These are phyloP conservation scores for Talpa occidentalis DNA, from an alignment of 2,113 vertebrate species.

Conservation along the genomic window DNA sequence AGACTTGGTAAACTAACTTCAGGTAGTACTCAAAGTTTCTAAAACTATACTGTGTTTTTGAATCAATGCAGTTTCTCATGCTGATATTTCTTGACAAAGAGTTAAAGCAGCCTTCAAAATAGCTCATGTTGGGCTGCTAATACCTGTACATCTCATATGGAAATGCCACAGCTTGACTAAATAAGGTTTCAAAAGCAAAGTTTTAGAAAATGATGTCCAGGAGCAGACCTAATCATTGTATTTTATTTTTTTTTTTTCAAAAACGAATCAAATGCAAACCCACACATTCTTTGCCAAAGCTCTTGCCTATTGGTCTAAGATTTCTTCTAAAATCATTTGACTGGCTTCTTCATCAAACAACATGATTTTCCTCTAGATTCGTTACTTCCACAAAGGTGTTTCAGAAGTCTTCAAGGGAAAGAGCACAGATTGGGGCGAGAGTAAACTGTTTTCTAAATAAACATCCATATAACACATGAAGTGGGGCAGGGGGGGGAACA, in stretches of 20 bases:
- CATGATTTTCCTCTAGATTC: not conserved
- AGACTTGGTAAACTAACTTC: not conserved
- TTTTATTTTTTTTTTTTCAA: not conserved
- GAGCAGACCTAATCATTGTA: not conserved
- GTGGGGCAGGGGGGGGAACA: too few species aligned
- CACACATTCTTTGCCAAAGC: not conserved
- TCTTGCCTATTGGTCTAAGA: not conserved
- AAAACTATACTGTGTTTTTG: not conserved
- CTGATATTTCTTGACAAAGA: not conserved
- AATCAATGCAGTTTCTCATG: not conserved
- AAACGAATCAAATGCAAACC: conserved; percentile 17
- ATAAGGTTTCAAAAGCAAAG: conserved; percentile 15
- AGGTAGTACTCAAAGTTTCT: not conserved
- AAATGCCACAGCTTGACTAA: not conserved
- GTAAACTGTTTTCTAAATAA: not conserved
- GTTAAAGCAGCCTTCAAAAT: not conserved
- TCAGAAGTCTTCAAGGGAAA: not conserved
- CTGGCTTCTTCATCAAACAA: not conserved
- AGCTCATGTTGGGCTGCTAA: not conserved
- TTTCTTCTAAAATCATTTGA: not conserved
- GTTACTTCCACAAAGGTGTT: not conserved
- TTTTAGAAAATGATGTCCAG: not conserved
- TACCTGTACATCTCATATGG: not conserved
- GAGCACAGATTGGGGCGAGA: not conserved
- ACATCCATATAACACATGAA: not conserved